phyloP scores from a whole-genome alignment of 1,140 invertebrate species.

The Zaprionus taronus region DNA sequence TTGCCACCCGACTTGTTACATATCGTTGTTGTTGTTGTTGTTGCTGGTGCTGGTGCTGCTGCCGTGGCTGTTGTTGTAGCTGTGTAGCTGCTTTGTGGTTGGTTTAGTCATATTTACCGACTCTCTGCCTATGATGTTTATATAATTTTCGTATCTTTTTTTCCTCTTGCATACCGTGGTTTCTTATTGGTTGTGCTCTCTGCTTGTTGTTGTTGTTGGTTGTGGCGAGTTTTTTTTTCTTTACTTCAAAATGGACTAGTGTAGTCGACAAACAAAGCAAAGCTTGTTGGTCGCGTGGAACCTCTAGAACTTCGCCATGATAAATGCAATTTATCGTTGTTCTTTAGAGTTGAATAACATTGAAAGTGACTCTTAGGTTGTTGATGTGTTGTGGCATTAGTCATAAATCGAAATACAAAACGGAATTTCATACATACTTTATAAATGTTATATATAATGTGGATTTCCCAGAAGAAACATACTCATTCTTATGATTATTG shows the following conservation, averaged over 20 bases:
- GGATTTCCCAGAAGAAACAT: not conserved
- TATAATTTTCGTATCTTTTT: constrained; percentile 78
- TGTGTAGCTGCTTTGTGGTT: constrained; percentile 63
- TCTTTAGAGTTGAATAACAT: constrained; percentile 8
- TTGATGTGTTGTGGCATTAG: not conserved
- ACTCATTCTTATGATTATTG: not conserved
- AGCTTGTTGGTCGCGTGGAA: constrained; percentile 5
- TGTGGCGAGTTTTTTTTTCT: constrained; percentile 48
- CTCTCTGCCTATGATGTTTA: constrained; percentile 75
- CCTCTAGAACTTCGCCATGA: constrained; percentile 4
- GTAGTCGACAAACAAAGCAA: constrained; percentile 31
- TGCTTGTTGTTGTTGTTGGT: constrained; percentile 44
- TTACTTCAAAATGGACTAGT: constrained; percentile 5
- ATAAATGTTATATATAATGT: not conserved
- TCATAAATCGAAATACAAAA: not conserved
- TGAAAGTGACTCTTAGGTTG: not conserved
- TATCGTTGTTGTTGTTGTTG: constrained; percentile 58
- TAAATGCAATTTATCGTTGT: constrained; percentile 12
- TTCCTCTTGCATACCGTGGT: constrained; percentile 66
- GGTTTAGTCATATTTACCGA: constrained; percentile 74
- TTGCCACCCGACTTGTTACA: constrained; percentile 78
- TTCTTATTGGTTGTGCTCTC: constrained; percentile 44
- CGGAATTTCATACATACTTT: not conserved
- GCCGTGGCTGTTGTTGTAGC: constrained; percentile 48
- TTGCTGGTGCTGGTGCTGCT: constrained; percentile 42